Percentiles rank a stretch among this genome's conserved stretches.
These are phyloP conservation scores for Drosophila fungiperda DNA, from an alignment of 2,888 invertebrate species.

Conservation along the genomic window DNA sequence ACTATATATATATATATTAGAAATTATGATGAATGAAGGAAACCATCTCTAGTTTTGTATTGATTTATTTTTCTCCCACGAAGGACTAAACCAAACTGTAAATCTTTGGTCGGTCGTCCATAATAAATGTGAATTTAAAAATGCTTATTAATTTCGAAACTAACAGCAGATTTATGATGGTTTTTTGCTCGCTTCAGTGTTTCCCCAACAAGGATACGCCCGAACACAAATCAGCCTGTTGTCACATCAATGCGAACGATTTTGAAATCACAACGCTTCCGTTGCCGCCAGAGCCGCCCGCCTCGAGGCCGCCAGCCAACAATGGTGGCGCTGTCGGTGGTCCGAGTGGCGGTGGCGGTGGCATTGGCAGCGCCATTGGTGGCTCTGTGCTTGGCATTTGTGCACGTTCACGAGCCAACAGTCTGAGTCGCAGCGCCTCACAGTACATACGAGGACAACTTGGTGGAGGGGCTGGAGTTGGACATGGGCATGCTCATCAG, in stretches of 20 bases:
- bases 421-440: slow-evolving; percentile 80
- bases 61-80: background rate
- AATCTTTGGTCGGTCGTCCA: background rate
- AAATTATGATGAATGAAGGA: background rate
- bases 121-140: slow-evolving; percentile 38
- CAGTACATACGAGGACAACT: slow-evolving; percentile 75
- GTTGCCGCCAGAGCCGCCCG: slow-evolving; percentile 84
- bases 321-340: slow-evolving; percentile 35
- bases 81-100: background rate
- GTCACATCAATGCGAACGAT: slow-evolving; percentile 84
- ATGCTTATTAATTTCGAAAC: slow-evolving; percentile 67
- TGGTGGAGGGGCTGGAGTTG: slow-evolving; percentile 40
- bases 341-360: slow-evolving; percentile 30
- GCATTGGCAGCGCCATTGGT: slow-evolving; percentile 68
- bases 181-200: slow-evolving; percentile 71
- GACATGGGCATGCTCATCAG: slow-evolving; percentile 56
- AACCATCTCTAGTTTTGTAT: background rate
- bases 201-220: slow-evolving; percentile 83
- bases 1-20: background rate
- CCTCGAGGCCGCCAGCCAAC: slow-evolving; percentile 81
- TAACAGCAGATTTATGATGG: slow-evolving; percentile 56
- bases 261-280: slow-evolving; percentile 85
- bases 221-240: slow-evolving; percentile 84
- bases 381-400: slow-evolving; percentile 82
- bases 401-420: slow-evolving; percentile 79